Conservation (phyloP, 1,140 invertebrate genomes). For the Brachionus asplanchnoidis region DNA sequence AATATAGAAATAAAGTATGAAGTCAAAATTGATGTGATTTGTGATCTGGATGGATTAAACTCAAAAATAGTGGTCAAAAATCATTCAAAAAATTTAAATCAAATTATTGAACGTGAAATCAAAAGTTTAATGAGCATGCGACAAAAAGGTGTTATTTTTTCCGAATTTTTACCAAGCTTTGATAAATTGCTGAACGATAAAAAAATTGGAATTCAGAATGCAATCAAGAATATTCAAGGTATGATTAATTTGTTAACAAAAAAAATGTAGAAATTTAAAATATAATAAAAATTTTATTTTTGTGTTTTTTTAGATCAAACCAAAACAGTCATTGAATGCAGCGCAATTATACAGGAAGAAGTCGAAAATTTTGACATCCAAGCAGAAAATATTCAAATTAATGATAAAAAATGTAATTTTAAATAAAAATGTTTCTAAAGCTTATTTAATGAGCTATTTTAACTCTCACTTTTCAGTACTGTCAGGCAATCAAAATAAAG, state of each 20-base stretch:
- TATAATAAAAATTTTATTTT: background rate
- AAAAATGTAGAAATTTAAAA: background rate
- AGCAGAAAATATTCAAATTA: background rate
- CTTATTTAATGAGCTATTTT: background rate
- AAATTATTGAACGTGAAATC: background rate
- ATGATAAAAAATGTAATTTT: background rate
- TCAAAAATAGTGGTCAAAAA: background rate
- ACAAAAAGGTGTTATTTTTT: background rate
- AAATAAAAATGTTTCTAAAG: too few relatives aligned
- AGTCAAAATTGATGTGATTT: background rate
- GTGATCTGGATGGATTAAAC: background rate
- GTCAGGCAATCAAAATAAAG: background rate
- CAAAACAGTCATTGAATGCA: background rate
- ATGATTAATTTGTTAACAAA: background rate
- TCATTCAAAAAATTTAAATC: background rate
- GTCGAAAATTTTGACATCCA: background rate
- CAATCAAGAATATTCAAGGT: conserved; percentile 3
- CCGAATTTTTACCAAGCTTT: background rate
- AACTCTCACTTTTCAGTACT: background rate
- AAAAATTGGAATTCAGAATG: background rate
- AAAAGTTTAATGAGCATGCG: background rate
- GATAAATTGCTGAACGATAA: background rate
- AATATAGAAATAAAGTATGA: background rate
- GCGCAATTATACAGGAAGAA: background rate
- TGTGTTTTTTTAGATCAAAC: background rate